Evolutionary conservation across 2,797 vertebrate species (phyloP).

Genomic region (Holocentrus rufus): DNA sequence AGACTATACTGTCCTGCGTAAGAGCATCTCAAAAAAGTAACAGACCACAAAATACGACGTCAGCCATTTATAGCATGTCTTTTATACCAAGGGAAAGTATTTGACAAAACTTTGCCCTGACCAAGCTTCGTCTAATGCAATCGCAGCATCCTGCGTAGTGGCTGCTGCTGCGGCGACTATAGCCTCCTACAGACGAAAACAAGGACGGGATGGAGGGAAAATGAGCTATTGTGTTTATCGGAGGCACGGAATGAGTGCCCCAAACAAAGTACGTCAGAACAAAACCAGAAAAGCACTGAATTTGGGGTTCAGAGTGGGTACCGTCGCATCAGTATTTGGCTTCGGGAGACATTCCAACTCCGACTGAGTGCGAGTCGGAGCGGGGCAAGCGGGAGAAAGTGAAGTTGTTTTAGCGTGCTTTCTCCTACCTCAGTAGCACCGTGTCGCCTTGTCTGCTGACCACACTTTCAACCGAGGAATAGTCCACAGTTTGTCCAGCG

Average conservation of each 20-base stretch:
- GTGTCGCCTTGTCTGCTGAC: slow-evolving; percentile 98
- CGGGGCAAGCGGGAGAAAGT: slow-evolving; percentile 52
- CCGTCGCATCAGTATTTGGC: not conserved
- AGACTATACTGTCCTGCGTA: not conserved
- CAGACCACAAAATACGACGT: not conserved
- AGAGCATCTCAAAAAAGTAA: not conserved
- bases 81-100: slow-evolving; percentile 21
- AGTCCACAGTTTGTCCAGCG: slow-evolving; percentile 93
- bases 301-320: not conserved
- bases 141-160: slow-evolving; percentile 40
- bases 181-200: slow-evolving; percentile 45
- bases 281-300: not conserved
- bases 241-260: not conserved
- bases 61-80: too few species aligned
- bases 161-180: not conserved
- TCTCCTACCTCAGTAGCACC: slow-evolving; percentile 92
- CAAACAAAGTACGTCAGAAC: too few species aligned
- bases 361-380: slow-evolving; percentile 14
- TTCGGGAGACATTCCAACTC: slow-evolving; percentile 31
- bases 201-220: slow-evolving; percentile 71
- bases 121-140: slow-evolving; percentile 6
- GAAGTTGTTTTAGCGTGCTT: slow-evolving; percentile 67
- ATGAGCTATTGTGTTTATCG: slow-evolving; percentile 59
- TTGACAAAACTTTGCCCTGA: slow-evolving; percentile 60
- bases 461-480: slow-evolving; percentile 92